These are phyloP conservation scores for Cyanistes caeruleus DNA, from an alignment of 2,113 vertebrate species.

Conservation along the genomic window DNA sequence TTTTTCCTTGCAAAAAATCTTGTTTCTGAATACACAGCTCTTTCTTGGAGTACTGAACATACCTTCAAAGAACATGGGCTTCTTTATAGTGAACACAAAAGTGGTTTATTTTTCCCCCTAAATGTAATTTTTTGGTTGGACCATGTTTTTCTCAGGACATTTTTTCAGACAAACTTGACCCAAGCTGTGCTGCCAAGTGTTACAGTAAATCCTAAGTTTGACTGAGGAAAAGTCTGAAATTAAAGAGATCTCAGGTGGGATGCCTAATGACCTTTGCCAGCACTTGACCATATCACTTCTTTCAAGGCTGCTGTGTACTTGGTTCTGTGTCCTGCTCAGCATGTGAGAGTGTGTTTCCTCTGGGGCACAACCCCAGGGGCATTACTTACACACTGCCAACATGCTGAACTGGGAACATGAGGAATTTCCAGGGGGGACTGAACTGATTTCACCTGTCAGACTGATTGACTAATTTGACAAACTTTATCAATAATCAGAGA, in stretches of 20 bases:
- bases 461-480: background rate
- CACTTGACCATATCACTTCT: rapidly evolving
- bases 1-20: background rate
- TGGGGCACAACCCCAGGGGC: rapidly evolving
- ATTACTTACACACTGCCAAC: background rate
- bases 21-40: background rate
- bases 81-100: background rate
- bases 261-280: background rate
- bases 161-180: background rate
- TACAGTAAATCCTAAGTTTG: background rate
- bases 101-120: background rate
- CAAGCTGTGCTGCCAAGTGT: background rate
- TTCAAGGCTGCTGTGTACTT: rapidly evolving
- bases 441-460: background rate
- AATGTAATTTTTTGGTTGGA: background rate
- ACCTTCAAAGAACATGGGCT: background rate
- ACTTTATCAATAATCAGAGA: background rate
- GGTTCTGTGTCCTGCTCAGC: background rate
- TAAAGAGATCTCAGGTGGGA: background rate
- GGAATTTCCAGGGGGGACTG: background rate
- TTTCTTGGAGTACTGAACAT: background rate
- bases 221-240: background rate
- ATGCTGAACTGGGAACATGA: background rate
- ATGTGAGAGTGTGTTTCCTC: background rate
- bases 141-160: background rate